Percentiles rank a stretch among this genome's conserved stretches.
phyloP scores from a whole-genome alignment of 2,888 invertebrate genomes.

The Strigamia maritima region DNA sequence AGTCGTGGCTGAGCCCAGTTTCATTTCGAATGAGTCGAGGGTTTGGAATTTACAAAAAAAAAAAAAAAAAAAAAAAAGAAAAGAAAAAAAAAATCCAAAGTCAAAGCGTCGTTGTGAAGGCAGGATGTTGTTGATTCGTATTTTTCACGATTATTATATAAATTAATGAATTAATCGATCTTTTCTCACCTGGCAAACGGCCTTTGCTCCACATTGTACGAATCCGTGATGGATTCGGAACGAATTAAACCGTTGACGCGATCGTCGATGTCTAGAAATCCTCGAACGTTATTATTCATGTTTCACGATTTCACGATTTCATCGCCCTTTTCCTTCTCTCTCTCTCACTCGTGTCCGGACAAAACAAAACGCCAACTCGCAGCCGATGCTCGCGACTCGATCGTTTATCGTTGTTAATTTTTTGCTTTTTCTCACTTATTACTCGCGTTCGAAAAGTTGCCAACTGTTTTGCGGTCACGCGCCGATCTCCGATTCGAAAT shows the following conservation, averaged over 20 bases:
- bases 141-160: too few relatives aligned
- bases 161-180: not conserved
- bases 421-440: too few relatives aligned
- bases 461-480: not conserved
- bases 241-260: conserved; percentile 60
- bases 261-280: conserved; percentile 38
- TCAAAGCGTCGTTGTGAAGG: too few relatives aligned
- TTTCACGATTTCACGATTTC: not conserved
- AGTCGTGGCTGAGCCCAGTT: conserved; percentile 5
- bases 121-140: too few relatives aligned
- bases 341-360: too few relatives aligned
- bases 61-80: not conserved
- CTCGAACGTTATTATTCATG: conserved; percentile 37
- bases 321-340: too few relatives aligned
- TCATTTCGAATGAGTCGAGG: not conserved
- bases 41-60: not conserved
- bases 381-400: not conserved
- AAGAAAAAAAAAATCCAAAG: not conserved
- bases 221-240: conserved; percentile 69
- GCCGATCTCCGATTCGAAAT: not conserved
- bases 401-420: too few relatives aligned
- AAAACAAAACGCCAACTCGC: not conserved
- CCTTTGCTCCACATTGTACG: conserved; percentile 76
- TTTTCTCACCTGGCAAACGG: conserved; percentile 71
- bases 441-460: not conserved